Conservation (phyloP, 2,797 vertebrate genomes). For the Bradypodion pumilum region DNA sequence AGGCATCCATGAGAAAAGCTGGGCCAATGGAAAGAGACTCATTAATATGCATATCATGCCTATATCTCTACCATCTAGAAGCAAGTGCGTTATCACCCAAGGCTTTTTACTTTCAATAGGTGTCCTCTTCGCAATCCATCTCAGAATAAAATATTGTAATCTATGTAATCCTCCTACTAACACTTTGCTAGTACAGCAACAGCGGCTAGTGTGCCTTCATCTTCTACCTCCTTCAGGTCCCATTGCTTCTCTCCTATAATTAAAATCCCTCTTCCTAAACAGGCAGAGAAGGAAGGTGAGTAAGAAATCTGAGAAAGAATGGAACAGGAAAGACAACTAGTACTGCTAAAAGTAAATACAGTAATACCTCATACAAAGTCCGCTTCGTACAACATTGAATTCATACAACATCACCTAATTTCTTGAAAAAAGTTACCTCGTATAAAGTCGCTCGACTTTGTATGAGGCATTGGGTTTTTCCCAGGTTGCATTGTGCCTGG, state of each 20-base stretch:
- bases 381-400: too few relatives aligned
- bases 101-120: background rate
- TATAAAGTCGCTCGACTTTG: too few relatives aligned
- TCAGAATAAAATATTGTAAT: background rate
- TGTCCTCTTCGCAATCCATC: background rate
- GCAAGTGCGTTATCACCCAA: background rate
- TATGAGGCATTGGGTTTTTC: too few relatives aligned
- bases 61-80: background rate
- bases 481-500: too few relatives aligned
- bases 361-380: too few relatives aligned
- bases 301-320: fast-evolving
- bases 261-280: background rate
- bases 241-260: background rate
- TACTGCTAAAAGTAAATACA: background rate
- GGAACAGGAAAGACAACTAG: background rate
- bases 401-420: too few relatives aligned
- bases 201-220: background rate
- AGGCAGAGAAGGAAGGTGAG: background rate
- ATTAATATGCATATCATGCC: background rate
- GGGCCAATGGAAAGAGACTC: background rate
- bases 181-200: background rate
- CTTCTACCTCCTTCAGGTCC: background rate
- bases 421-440: too few relatives aligned
- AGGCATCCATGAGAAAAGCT: background rate
- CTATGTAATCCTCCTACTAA: background rate